Evolutionary conservation across 1,140 invertebrate genomes (phyloP).

Genomic region (Centruroides vittatus): DNA sequence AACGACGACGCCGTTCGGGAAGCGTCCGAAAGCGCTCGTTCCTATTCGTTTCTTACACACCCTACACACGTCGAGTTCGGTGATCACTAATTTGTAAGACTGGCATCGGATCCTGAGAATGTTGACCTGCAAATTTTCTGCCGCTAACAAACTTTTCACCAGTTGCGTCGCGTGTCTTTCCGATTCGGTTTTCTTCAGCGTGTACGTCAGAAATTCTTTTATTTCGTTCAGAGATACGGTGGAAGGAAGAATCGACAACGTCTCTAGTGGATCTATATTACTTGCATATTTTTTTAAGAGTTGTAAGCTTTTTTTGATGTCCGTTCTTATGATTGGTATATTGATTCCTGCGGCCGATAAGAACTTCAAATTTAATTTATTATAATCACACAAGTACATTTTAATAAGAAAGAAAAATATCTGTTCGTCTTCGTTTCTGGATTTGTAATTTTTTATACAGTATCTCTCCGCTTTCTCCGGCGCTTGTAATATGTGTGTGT

Average conservation of each 20-base stretch:
- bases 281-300: constrained; percentile 66
- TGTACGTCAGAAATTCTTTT: constrained; percentile 13
- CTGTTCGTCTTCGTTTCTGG: constrained; percentile 35
- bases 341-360: not conserved
- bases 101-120: constrained; percentile 62
- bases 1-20: constrained; percentile 80
- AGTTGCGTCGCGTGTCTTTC: constrained; percentile 16
- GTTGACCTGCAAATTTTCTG: constrained; percentile 42
- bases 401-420: constrained; percentile 40
- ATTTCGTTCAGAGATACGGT: constrained; percentile 6
- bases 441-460: constrained; percentile 44
- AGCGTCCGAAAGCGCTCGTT: constrained; percentile 80
- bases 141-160: constrained; percentile 13
- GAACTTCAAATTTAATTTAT: constrained; percentile 19
- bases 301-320: constrained; percentile 60
- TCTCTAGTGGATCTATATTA: constrained; percentile 61
- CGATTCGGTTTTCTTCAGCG: constrained; percentile 10
- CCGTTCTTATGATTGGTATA: constrained; percentile 38
- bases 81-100: constrained; percentile 63
- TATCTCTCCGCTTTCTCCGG: constrained; percentile 65
- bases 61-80: constrained; percentile 70
- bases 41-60: constrained; percentile 85
- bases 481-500: constrained; percentile 67
- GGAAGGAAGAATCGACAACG: constrained; percentile 23
- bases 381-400: constrained; percentile 39